phyloP scores from a whole-genome alignment of 2,888 invertebrate genomes.

The Cheilosia vernalis region DNA sequence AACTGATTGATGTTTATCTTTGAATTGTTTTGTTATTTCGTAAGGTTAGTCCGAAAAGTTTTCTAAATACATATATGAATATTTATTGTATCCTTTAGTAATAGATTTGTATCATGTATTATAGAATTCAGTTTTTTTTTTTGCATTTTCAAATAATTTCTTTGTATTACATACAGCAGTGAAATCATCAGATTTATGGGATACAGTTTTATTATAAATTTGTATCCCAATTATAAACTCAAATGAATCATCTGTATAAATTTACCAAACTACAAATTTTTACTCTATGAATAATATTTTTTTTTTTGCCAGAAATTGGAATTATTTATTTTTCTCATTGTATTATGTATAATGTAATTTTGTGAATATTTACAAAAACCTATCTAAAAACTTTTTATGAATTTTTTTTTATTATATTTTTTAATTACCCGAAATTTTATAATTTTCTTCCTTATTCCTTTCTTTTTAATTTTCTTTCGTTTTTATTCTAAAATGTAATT shows the following conservation, averaged over 20 bases:
- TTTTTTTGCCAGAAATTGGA: constrained; percentile 55
- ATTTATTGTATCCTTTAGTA: constrained; percentile 58
- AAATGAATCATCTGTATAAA: constrained; percentile 68
- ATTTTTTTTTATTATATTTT: constrained; percentile 33
- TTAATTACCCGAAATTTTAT: constrained; percentile 59
- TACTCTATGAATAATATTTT: constrained; percentile 55
- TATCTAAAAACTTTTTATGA: constrained; percentile 78
- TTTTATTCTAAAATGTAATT: constrained; percentile 66
- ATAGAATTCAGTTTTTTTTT: constrained; percentile 62
- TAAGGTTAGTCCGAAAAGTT: constrained; percentile 56
- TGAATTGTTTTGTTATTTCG: constrained; percentile 38
- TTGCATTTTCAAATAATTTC: constrained; percentile 70
- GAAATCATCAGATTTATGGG: constrained; percentile 56
- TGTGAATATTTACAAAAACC: constrained; percentile 83
- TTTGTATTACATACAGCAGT: constrained; percentile 76
- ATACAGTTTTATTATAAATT: constrained; percentile 4
- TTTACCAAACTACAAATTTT: constrained; percentile 72
- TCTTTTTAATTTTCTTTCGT: constrained; percentile 33
- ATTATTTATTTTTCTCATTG: constrained; percentile 29
- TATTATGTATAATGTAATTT: constrained; percentile 65
- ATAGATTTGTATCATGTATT: constrained; percentile 42
- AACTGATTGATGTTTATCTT: constrained; percentile 53
- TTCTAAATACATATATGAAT: constrained; percentile 71
- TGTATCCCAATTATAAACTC: constrained; percentile 40
- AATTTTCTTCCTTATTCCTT: constrained; percentile 19